phyloP scores from a whole-genome alignment of 2,888 invertebrate genomes.

The Heteromyza rotundicornis region DNA sequence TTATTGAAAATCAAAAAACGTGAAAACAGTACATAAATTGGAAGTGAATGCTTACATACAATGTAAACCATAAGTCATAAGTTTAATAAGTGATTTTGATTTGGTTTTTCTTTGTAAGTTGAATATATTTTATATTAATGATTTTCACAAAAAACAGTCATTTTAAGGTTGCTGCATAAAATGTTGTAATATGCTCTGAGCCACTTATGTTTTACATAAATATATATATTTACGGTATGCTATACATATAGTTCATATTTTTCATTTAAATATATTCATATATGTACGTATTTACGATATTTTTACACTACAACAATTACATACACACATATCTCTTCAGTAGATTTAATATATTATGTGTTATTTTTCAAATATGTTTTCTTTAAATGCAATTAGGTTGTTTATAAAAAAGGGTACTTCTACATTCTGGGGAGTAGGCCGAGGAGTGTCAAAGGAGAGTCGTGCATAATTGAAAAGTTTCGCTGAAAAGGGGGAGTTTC shows the following conservation, averaged over 20 bases:
- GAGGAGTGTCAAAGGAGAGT: background rate
- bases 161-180: constrained; percentile 33
- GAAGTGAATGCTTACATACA: too few species aligned
- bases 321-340: constrained; percentile 6
- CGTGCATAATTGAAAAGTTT: too few species aligned
- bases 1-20: too few species aligned
- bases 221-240: background rate
- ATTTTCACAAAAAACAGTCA: constrained; percentile 55
- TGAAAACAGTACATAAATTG: too few species aligned
- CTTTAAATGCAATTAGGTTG: constrained; percentile 1
- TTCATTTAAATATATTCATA: constrained; percentile 7
- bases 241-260: background rate
- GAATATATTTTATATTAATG: constrained; percentile 27
- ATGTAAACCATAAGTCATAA: too few species aligned
- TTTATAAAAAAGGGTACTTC: background rate
- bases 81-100: background rate
- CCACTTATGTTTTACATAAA: constrained; percentile 36
- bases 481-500: too few species aligned
- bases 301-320: constrained; percentile 14
- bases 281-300: constrained; percentile 1
- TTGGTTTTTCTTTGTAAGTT: background rate
- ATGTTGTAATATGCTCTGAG: constrained; percentile 55
- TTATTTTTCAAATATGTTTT: background rate
- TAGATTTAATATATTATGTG: constrained; percentile 6
- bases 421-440: background rate